Conservation (phyloP, 2,113 vertebrate genomes). For the Neolamprologus hecqui region DNA sequence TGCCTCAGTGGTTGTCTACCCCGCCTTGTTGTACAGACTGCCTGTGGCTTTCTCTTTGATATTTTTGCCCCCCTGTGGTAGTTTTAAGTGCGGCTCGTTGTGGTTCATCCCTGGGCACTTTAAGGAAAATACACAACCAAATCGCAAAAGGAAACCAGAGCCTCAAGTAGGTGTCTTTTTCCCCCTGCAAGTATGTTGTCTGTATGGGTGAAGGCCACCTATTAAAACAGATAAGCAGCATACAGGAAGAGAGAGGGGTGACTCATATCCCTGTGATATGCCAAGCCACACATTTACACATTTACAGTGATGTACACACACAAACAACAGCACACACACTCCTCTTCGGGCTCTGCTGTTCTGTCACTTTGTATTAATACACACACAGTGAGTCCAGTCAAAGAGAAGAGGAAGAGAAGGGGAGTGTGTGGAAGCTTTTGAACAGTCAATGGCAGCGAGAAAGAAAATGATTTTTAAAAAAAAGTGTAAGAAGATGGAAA, state of each 20-base stretch:
- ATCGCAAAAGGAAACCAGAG: background rate
- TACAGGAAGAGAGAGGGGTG: constrained; percentile 12
- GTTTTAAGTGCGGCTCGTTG: background rate
- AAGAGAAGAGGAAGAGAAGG: background rate
- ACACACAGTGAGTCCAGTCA: constrained; percentile 1
- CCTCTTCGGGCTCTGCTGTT: constrained; percentile 31
- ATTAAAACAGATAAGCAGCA: constrained; percentile 20
- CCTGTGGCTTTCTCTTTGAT: background rate
- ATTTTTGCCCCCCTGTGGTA: background rate
- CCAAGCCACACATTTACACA: constrained; percentile 38
- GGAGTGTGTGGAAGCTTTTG: background rate
- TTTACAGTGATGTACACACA: background rate
- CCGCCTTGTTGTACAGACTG: background rate
- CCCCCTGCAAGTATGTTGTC: background rate
- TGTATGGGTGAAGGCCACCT: constrained; percentile 4
- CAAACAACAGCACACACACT: background rate
- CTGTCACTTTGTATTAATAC: constrained; percentile 53
- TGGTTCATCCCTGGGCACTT: background rate
- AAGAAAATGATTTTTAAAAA: background rate
- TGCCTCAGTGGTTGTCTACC: background rate
- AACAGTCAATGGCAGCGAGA: background rate
- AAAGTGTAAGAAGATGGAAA: background rate
- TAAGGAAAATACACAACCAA: background rate
- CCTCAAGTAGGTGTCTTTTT: background rate
- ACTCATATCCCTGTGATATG: constrained; percentile 43